phyloP scores from a whole-genome alignment of 2,113 vertebrate species.

The Pyrgilauda ruficollis region DNA sequence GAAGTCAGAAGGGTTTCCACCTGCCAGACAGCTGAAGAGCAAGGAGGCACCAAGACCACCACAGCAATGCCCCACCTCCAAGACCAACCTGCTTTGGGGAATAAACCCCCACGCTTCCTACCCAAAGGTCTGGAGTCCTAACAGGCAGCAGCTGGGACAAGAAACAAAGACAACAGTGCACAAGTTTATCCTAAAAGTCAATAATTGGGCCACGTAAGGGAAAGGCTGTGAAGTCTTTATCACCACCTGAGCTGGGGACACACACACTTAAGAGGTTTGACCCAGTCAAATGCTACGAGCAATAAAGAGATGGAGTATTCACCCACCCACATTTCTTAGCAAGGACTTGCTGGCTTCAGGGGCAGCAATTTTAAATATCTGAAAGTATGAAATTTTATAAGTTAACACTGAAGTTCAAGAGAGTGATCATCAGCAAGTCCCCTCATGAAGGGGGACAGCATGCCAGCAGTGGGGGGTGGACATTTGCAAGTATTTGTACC shows the following conservation, averaged over 20 bases:
- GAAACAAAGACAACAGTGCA: neutral
- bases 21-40: neutral
- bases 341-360: neutral
- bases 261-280: neutral
- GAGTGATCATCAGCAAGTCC: neutral
- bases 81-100: slow-evolving; percentile 86
- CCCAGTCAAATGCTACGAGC: neutral
- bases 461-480: neutral
- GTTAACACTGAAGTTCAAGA: neutral
- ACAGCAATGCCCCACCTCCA: slow-evolving; percentile 19
- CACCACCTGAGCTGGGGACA: neutral
- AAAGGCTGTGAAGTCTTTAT: neutral
- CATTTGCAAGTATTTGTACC: accelerated
- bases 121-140: slow-evolving; percentile 81
- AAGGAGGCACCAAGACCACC: slow-evolving; percentile 8
- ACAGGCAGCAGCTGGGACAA: slow-evolving; percentile 70
- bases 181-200: neutral
- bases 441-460: neutral
- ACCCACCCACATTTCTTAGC: neutral
- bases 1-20: slow-evolving; percentile 10
- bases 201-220: accelerated
- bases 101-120: slow-evolving; percentile 84
- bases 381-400: neutral
- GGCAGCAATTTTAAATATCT: neutral
- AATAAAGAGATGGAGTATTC: neutral